Base-by-base conservation (phyloP, 1,140 invertebrate genomes). In the Calliopsis andreniformis region DNA sequence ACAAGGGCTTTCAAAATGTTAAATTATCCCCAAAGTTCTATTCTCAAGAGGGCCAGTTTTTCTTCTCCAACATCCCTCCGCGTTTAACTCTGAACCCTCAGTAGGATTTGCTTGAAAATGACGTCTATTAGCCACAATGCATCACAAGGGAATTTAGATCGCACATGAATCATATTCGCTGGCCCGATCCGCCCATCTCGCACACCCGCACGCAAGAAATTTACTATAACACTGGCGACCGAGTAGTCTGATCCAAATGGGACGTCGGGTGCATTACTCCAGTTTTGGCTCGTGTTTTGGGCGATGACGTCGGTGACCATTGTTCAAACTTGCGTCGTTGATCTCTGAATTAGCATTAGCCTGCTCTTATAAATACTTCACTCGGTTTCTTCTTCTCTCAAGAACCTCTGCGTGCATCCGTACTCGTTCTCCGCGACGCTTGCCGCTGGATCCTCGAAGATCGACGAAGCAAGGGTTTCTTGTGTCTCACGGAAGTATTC, bases 131-230 rank as follows among this genome's bases (percentile, higher is more conserved):
- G n/a, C n/a, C n/a, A n/a, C n/a, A n/a, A n/a, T n/a, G n/a, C n/a
- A n/a, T n/a, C n/a, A n/a, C n/a, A n/a, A n/a, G n/a, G n/a, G n/a
- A n/a, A n/a, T n/a, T n/a, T n/a, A n/a, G n/a, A n/a, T n/a, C n/a
- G n/a, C n/a, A n/a, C n/a, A 5, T 16, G 39, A 56, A 42, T 35
- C 56, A 25, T 23, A 51, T 4, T 16, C n/a, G 30, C 3, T n/a
- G 1, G 30, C 8, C 1, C 20, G 6, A 8, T 8, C 1, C 12
- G 45, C 4, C 18, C 16, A 25, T 23, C 6, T 25, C 7, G 2
- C 16, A 61, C 30, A 53, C 70, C 51, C 53, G 59, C 70, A 63
- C 47, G 59, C 35, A 73, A 39, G 63, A 56, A 75, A 67, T 75
- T 67, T 75, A 75, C 12, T 58, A 47, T 67, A 56, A 18, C 32